These are phyloP conservation scores for Clitarchus hookeri DNA, from an alignment of 2,888 invertebrate species.

Conservation along the genomic window DNA sequence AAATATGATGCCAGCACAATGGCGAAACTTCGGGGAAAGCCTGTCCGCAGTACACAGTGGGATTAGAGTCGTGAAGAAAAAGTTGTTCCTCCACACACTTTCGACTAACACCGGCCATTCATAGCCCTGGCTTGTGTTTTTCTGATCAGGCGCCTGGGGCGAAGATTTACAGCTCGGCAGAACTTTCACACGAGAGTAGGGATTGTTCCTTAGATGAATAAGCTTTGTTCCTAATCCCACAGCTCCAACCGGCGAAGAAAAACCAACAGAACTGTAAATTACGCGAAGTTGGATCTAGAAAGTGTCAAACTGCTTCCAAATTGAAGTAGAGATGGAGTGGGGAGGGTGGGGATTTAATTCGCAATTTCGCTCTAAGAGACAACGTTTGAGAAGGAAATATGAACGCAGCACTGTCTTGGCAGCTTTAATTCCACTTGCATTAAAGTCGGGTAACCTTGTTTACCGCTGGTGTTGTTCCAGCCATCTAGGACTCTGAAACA, in stretches of 20 bases:
- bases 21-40: neutral
- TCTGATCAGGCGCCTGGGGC: neutral
- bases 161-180: neutral
- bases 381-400: too few species aligned
- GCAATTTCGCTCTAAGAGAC: too few species aligned
- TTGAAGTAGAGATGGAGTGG: too few species aligned
- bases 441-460: too few species aligned
- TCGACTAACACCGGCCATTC: conserved; percentile 1
- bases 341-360: too few species aligned
- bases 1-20: neutral
- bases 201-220: neutral
- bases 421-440: too few species aligned
- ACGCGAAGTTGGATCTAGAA: neutral
- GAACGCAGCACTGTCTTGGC: too few species aligned
- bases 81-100: neutral
- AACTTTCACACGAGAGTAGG: neutral
- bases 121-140: neutral
- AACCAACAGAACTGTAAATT: neutral
- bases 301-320: neutral
- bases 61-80: neutral
- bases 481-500: too few species aligned
- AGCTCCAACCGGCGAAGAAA: neutral
- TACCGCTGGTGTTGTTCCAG: too few species aligned
- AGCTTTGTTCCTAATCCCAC: conserved; percentile 3
- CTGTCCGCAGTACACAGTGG: too few species aligned